Evolutionary conservation across 2,797 vertebrate species (phyloP), one percentile per base, ranked within the genome.

Genomic region (Silurus aristotelis): DNA sequence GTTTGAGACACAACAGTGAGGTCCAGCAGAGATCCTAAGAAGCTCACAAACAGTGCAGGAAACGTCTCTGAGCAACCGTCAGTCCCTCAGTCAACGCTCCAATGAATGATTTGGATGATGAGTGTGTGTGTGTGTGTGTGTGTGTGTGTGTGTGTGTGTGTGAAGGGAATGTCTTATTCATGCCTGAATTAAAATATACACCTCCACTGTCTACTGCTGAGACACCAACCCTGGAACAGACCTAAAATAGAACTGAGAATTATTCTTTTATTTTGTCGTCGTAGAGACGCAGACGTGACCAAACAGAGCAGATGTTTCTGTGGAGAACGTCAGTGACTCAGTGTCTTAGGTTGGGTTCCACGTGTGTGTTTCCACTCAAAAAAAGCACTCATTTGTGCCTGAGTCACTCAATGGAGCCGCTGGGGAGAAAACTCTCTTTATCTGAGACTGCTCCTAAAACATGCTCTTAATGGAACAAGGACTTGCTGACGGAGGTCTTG

Each of bases 161-260:
- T 17, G 61, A 55, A 13, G n/a, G 82, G 86, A 87, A 87, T 3
- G 48, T 80, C 61, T 84, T 81, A 84, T 61, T 87, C 78, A 87
- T n/a, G 17, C n/a, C n/a, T 19, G 13, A 55, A 66, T 58, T 75
- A 66, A 4, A 38, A 75, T 67, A 56, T 10, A 82, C 25, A 58
- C 58, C 73, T 86, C 71, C 55, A 25, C 43, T 43, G 61, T 61
- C 48, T 75, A 8, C 63, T 31, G 60, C 52, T 5, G 19, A 76
- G 71, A 60, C 31, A 20, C 5, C 14, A 8, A 5, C 68, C 43
- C 61, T 52, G 70, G 68, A 84, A 87, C 56, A 0, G 4, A 43
- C 27, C 48, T 72, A 81, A 84, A 87, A 87, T 68, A 87, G 76
- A 84, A 63, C 52, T 66, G 0, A 46, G 71, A 15, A 56, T 20